These are phyloP conservation scores for Halichoeres trimaculatus DNA, from an alignment of 2,113 vertebrate genomes.

Conservation along the genomic window DNA sequence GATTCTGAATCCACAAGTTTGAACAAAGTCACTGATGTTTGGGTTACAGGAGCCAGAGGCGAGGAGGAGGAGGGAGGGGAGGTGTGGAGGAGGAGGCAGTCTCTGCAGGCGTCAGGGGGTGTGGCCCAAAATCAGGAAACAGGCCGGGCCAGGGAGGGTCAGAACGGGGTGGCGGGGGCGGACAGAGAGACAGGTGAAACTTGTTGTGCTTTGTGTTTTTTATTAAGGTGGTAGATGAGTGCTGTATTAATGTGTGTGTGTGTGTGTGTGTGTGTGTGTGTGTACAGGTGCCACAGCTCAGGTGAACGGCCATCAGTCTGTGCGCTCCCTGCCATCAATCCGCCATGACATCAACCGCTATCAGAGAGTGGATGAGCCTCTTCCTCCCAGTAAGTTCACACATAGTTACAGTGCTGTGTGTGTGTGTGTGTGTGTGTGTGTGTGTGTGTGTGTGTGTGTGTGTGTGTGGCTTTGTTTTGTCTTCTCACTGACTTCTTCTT, in stretches of 20 bases:
- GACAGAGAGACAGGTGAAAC: conserved; percentile 82
- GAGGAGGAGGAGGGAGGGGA: conserved; percentile 77
- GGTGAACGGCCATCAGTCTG: conserved; percentile 88
- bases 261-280: neutral
- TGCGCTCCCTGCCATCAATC: conserved; percentile 90
- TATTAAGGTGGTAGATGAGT: too few relatives aligned
- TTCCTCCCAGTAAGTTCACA: conserved; percentile 91
- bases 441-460: too few relatives aligned
- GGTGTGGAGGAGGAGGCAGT: conserved; percentile 89
- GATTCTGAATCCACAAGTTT: too few relatives aligned
- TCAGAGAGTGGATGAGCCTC: conserved; percentile 95
- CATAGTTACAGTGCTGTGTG: conserved; percentile 19
- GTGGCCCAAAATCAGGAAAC: conserved; percentile 81
- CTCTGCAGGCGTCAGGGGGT: conserved; percentile 80
- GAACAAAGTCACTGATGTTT: neutral
- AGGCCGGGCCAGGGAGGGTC: conserved; percentile 64
- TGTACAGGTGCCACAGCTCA: conserved; percentile 73
- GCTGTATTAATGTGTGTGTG: too few relatives aligned
- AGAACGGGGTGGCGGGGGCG: conserved; percentile 65
- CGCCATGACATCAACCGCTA: conserved; percentile 95
- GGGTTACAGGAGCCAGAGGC: conserved; percentile 34
- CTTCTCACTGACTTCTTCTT: neutral
- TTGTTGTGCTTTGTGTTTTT: too few relatives aligned
- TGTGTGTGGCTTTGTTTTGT: too few relatives aligned
- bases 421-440: too few relatives aligned